Evolutionary conservation across 2,797 vertebrate species (phyloP).

Genomic region (Thaleichthys pacificus): DNA sequence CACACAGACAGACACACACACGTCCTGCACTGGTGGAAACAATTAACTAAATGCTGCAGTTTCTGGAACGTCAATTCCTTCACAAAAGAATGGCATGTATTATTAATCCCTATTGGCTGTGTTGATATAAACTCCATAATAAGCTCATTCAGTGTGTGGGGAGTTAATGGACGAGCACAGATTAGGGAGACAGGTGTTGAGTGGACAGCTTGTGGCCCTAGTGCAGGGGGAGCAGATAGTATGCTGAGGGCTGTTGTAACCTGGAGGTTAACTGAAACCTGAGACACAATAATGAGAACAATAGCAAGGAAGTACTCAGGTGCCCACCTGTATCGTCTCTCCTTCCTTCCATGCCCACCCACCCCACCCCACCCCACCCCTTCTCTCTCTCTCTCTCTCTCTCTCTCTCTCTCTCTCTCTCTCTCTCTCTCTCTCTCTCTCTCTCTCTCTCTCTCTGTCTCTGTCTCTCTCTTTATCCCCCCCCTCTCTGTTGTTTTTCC

Average conservation of each 20-base stretch:
- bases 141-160: slow-evolving; percentile 47
- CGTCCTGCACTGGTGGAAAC: not conserved
- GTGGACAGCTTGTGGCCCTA: slow-evolving; percentile 50
- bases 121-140: not conserved
- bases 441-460: no score
- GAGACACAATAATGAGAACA: slow-evolving; percentile 56
- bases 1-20: slow-evolving; percentile 15
- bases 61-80: not conserved
- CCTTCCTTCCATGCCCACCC: not conserved
- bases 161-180: slow-evolving; percentile 30
- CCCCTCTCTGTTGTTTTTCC: not conserved
- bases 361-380: not conserved
- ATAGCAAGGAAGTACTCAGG: slow-evolving; percentile 48
- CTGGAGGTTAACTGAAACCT: slow-evolving; percentile 56
- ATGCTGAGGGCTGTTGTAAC: slow-evolving; percentile 42
- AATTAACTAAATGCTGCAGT: not conserved
- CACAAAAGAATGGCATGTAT: not conserved
- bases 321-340: slow-evolving; percentile 40
- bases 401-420: not conserved
- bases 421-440: no score
- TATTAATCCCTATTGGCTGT: slow-evolving; percentile 1
- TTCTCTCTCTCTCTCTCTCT: slow-evolving; percentile 16
- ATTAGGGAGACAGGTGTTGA: slow-evolving; percentile 54
- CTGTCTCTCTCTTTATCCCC: not conserved
- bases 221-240: slow-evolving; percentile 47